Evolutionary conservation across 1,140 invertebrate genomes (phyloP).

Genomic region (Drosophila serrata): DNA sequence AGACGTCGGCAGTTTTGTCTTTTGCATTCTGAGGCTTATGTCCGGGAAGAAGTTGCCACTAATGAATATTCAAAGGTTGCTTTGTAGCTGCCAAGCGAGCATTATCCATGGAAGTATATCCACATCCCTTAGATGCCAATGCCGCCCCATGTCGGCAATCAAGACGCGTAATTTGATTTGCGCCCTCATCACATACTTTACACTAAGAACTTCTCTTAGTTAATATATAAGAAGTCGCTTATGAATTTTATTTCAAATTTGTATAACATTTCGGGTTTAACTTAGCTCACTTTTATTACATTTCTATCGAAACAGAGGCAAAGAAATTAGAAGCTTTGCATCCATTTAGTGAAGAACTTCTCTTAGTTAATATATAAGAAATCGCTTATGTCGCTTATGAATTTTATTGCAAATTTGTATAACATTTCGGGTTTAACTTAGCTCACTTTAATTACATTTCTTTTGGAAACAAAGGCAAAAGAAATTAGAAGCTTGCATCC

Average conservation of each 20-base stretch:
- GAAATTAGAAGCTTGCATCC: too few relatives aligned
- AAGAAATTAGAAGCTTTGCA: too few relatives aligned
- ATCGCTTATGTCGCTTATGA: too few relatives aligned
- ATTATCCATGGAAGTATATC: slow-evolving; percentile 38
- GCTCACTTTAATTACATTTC: neutral
- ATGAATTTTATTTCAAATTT: neutral
- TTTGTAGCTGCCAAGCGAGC: slow-evolving; percentile 68
- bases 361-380: too few relatives aligned
- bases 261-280: neutral
- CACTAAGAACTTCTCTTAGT: neutral
- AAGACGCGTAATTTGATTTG: slow-evolving; percentile 82
- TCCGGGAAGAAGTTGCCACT: slow-evolving; percentile 56
- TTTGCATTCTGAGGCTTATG: slow-evolving; percentile 50
- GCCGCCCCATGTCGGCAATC: slow-evolving; percentile 72
- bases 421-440: neutral
- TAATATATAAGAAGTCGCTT: neutral
- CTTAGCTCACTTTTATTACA: neutral
- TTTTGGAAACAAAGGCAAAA: neutral
- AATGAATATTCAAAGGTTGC: slow-evolving; percentile 81
- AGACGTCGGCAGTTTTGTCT: slow-evolving; percentile 74
- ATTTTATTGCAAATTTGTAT: too few relatives aligned
- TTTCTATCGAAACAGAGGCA: neutral
- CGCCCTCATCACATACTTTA: slow-evolving; percentile 31
- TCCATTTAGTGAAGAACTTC: too few relatives aligned
- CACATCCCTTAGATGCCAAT: slow-evolving; percentile 20